A percentile compares a stretch with the other conserved stretches of the same genome.
Conservation (phyloP, 2,113 vertebrate species). For the Aphyosemion australe region DNA sequence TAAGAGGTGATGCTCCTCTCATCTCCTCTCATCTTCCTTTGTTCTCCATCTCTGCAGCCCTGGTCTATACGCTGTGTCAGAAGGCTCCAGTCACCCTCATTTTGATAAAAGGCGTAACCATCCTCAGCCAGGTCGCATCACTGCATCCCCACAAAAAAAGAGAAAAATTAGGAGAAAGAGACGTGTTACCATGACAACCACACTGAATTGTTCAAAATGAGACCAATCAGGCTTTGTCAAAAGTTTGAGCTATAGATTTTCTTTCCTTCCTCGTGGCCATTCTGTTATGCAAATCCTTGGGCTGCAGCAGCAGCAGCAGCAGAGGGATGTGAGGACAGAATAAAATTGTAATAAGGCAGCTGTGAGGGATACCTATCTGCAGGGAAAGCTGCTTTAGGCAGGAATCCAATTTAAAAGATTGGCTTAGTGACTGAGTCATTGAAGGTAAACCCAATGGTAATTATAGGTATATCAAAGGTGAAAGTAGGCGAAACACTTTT, state of each 20-base stretch:
- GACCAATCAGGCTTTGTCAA: constrained; percentile 22
- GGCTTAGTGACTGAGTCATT: constrained; percentile 67
- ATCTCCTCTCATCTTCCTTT: constrained; percentile 1
- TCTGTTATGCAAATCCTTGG: constrained; percentile 48
- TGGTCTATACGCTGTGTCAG: constrained; percentile 51
- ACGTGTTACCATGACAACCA: constrained; percentile 56
- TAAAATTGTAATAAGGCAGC: constrained; percentile 60
- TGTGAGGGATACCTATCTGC: constrained; percentile 66
- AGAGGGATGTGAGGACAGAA: constrained; percentile 12
- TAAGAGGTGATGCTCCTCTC: constrained; percentile 11
- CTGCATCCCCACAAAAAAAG: constrained; percentile 10
- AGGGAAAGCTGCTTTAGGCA: constrained; percentile 68
- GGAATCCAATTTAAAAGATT: constrained; percentile 74
- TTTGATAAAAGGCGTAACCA: constrained; percentile 62
- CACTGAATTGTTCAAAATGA: constrained; percentile 51
- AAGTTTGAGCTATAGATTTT: constrained; percentile 14
- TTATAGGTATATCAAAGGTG: constrained; percentile 76
- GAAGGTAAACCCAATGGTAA: constrained; percentile 72
- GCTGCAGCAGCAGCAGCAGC: constrained; percentile 6
- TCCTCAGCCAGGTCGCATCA: constrained; percentile 51
- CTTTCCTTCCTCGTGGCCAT: constrained; percentile 10
- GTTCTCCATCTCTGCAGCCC: neutral
- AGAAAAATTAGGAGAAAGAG: neutral
- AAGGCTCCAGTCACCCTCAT: constrained; percentile 52
- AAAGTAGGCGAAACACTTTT: constrained; percentile 65